A percentile compares a stretch with the other conserved stretches of the same genome.
These are phyloP conservation scores for Limnothrissa miodon DNA, from an alignment of 2,113 vertebrate species.

Conservation along the genomic window DNA sequence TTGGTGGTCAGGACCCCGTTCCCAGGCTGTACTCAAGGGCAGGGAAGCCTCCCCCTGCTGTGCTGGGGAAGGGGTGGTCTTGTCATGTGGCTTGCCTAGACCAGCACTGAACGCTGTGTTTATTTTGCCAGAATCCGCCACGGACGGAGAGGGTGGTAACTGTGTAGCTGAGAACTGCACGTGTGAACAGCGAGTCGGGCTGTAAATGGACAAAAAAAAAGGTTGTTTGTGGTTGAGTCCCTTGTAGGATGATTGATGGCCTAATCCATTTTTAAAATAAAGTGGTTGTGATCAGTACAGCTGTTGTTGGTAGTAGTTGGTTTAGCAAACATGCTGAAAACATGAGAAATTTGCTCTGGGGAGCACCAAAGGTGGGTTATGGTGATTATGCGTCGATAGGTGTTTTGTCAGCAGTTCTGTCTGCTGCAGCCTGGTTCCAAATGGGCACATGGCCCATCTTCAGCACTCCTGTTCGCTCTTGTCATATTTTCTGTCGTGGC, in stretches of 20 bases:
- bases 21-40: neutral
- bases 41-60: neutral
- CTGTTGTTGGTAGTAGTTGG: neutral
- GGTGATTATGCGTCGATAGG: neutral
- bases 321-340: neutral
- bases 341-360: neutral
- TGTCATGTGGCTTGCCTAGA: neutral
- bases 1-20: neutral
- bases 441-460: neutral
- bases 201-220: neutral
- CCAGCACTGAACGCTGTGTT: neutral
- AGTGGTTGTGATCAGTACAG: neutral
- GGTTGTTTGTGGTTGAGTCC: neutral
- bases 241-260: neutral
- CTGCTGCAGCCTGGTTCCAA: neutral
- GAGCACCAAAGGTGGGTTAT: neutral
- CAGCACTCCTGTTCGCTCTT: neutral
- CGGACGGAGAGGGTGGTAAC: neutral
- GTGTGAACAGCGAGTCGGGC: neutral
- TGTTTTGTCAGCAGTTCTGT: neutral
- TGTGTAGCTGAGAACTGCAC: neutral
- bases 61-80: neutral
- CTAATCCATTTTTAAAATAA: neutral
- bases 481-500: neutral
- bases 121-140: neutral